A percentile compares a stretch with the other conserved stretches of the same genome.
These are phyloP conservation scores for Eulithis testata DNA, from an alignment of 2,888 invertebrate species.

Conservation along the genomic window DNA sequence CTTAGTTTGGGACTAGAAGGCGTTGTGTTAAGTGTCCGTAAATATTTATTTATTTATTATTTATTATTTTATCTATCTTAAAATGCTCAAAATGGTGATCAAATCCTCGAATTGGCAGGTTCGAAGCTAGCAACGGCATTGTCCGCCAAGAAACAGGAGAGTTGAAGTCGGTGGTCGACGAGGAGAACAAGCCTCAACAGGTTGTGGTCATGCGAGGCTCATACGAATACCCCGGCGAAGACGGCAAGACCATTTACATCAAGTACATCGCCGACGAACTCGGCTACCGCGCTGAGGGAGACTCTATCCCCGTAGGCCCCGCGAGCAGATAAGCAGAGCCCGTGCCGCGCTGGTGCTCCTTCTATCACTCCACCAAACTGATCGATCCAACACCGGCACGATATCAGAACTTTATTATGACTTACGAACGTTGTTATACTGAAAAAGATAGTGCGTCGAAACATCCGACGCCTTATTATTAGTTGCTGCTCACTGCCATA, in stretches of 20 bases:
- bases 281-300: conserved; percentile 86
- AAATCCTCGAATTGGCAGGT: conserved; percentile 1
- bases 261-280: conserved; percentile 86
- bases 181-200: conserved; percentile 83
- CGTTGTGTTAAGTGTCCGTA: no score
- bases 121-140: conserved; percentile 18
- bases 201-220: conserved; percentile 85
- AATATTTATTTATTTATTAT: no score
- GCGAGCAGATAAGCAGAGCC: conserved; percentile 21
- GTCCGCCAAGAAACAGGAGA: neutral
- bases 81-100: neutral
- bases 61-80: no score
- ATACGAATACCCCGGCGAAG: conserved; percentile 82
- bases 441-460: conserved; percentile 13
- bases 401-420: neutral
- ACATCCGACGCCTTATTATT: conserved; percentile 3
- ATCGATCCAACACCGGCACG: no score
- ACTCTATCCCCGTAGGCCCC: conserved; percentile 82
- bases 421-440: conserved; percentile 16
- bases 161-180: conserved; percentile 62
- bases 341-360: no score
- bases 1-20: no score
- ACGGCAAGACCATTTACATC: conserved; percentile 81
- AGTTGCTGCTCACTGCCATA: conserved; percentile 33
- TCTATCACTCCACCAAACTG: no score